Evolutionary conservation across 2,888 invertebrate species (phyloP), one percentile per base, ranked within the genome.

Genomic region (Tuberolachnus salignus): DNA sequence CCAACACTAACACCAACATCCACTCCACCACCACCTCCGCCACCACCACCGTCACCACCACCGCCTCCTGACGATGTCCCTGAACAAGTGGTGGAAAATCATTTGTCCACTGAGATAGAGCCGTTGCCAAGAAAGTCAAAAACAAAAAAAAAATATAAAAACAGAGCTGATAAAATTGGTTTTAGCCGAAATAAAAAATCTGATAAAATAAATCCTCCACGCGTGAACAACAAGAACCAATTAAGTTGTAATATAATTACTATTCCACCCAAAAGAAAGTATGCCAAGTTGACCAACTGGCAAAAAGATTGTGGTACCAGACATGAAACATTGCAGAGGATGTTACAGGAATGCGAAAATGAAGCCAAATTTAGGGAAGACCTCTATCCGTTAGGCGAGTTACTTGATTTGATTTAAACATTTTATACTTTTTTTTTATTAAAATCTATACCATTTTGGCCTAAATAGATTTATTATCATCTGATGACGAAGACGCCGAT

Each of bases 321-420:
- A 63, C 89, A 89, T 82, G 89, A 89, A 84, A 88, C 88, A 0
- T 83, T 89, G 75, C 89, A 89, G 83, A 88, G 89, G 88, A 89
- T 89, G 89, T 86, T 87, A 64, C 82, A 83, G 84, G 81, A 85
- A 84, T 82, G 82, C 49, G 82, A 83, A 55, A 80, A 82, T 19
- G 80, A 83, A 64, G 82, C 81, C 66, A 83, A 84, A 69, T 82
- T 83, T 46, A 83, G 82, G 61, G 82, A 82, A 69, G 85, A 86
- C 83, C 82, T 85, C 63, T 85, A 84, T 82, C 85, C 85, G 71
- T 83, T 85, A 82, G 85, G 86, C 85, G 81, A 83, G 82, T 13
- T 6, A 63, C 63, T n/a, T 16, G 61, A n/a, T 23, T 66, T 53
- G 53, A 42, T 19, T 57, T 69, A 8, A 1, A 69, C 67, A 21